phyloP scores from a whole-genome alignment of 2,113 vertebrate species.

The Labeo rohita region DNA sequence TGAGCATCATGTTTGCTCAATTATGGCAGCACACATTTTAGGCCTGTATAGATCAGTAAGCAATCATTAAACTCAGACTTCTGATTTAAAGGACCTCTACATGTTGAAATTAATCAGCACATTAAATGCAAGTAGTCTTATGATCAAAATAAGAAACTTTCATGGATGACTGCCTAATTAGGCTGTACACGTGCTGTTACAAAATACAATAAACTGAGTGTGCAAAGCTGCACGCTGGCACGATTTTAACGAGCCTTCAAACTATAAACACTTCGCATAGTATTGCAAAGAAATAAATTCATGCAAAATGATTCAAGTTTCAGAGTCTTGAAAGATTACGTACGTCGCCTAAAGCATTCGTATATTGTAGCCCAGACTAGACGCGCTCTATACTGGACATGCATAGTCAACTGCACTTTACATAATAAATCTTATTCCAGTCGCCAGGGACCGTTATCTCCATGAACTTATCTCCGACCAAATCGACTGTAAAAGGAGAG shows the following conservation, averaged over 20 bases:
- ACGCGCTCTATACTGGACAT: neutral
- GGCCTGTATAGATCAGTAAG: neutral
- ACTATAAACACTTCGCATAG: neutral
- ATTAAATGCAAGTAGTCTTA: neutral
- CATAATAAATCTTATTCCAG: constrained; percentile 18
- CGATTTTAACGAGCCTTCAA: neutral
- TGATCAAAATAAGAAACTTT: neutral
- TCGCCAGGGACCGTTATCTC: neutral
- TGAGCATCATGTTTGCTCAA: neutral
- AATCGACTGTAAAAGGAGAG: neutral
- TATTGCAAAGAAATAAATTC: neutral
- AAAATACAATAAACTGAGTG: constrained; percentile 21
- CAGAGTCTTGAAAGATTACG: neutral
- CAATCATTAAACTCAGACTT: neutral
- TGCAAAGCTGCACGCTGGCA: constrained; percentile 5
- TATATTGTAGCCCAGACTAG: neutral
- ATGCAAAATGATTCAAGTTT: neutral
- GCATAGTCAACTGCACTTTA: constrained; percentile 12
- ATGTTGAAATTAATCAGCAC: neutral
- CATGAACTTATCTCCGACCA: neutral
- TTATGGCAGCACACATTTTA: neutral
- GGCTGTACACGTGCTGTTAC: constrained; percentile 12
- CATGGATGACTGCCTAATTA: constrained; percentile 1
- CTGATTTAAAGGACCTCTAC: neutral
- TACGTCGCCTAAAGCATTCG: neutral